Evolutionary conservation across 2,797 vertebrate species (phyloP), one percentile per base, ranked within the genome.

Genomic region (Nyctibius grandis): DNA sequence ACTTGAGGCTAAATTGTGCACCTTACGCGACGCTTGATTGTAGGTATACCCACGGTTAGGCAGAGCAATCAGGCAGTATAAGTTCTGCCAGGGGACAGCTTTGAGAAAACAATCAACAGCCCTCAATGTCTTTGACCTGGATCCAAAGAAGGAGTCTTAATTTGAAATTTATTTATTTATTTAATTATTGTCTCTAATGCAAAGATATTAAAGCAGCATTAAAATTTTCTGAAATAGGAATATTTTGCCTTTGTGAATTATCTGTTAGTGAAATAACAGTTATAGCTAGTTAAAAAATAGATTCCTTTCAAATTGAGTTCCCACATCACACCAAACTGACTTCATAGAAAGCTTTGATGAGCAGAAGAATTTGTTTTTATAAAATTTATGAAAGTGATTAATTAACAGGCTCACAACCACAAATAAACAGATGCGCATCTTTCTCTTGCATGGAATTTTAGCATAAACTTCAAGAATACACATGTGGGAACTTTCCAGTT

Each of bases 331-430:
- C 84, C 95, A 67, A 76, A 82, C 0, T 26, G 77, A 63, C 22
- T 95, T 96, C 5, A 34, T 81, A 93, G 92, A 94, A 96, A 95
- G 86, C 87, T 95, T 93, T 96, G 93, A 96, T 96, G 96, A 97
- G 86, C 69, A 90, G 74, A 96, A 93, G 61, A 96, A 89, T 75
- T 97, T 94, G 75, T 92, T 97, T 97, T 89, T 92, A 82, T 93
- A 87, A 84, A 88, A 95, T 92, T 93, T 26, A 64, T 96, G 92
- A 94, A 92, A 95, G 88, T 96, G 78, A 96, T 97, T 97, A 92
- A 97, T 95, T 92, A 91, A 76, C 68, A 91, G 11, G 28, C 40
- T 74, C 82, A 86, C 45, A 44, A 91, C 45, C 47, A 93, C 69
- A 96, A 96, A 96, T 83, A 97, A 96, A 91, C 77, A 94, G 42